Conservation (phyloP, 2,888 invertebrate genomes). For the Drosophila subquinaria region DNA sequence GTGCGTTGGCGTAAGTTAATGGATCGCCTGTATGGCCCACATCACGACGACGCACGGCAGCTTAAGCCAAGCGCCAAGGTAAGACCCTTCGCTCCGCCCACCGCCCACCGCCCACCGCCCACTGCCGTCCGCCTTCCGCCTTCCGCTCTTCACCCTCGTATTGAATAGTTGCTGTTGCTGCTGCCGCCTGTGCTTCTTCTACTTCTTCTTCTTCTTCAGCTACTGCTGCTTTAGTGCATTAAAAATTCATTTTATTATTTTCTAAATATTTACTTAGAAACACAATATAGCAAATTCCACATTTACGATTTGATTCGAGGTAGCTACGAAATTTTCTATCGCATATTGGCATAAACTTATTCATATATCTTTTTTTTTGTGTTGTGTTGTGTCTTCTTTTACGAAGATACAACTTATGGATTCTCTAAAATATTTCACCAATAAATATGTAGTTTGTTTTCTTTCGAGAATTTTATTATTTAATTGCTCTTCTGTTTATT, state of each 20-base stretch:
- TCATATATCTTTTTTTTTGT: background rate
- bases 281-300: constrained; percentile 48
- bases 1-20: constrained; percentile 71
- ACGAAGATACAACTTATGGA: background rate
- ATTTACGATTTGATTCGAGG: constrained; percentile 55
- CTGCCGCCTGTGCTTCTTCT: constrained; percentile 13
- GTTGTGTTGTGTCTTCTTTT: constrained; percentile 2
- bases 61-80: constrained; percentile 85
- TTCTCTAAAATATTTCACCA: background rate
- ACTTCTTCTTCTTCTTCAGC: constrained; percentile 11
- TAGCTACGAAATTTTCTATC: background rate
- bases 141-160: too few species aligned
- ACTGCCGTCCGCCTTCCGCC: too few species aligned
- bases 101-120: too few species aligned
- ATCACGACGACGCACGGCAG: constrained; percentile 85
- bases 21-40: constrained; percentile 85
- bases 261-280: constrained; percentile 73
- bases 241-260: constrained; percentile 66
- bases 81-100: constrained; percentile 53
- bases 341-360: background rate
- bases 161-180: constrained; percentile 9
- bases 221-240: constrained; percentile 30
- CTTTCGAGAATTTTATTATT: constrained; percentile 3
- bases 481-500: constrained; percentile 28
- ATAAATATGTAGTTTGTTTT: background rate